Conservation (phyloP, 2,888 invertebrate genomes). For the Nomada lathburiana region DNA sequence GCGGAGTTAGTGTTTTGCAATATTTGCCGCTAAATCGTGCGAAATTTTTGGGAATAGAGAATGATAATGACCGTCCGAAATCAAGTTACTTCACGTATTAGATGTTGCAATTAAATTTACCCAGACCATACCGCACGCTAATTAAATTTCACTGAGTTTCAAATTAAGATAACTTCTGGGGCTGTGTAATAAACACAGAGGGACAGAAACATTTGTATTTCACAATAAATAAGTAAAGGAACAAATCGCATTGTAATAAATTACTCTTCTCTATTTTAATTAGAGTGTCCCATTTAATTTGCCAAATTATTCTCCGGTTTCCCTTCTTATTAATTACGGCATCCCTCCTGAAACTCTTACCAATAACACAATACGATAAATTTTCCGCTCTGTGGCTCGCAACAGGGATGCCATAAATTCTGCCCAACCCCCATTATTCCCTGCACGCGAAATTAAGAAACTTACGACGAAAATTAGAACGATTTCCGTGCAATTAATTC, state of each 20-base stretch:
- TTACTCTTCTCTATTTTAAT: not conserved
- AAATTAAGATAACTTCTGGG: not conserved
- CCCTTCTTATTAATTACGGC: conserved; percentile 2
- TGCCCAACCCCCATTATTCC: conserved; percentile 14
- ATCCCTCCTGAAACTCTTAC: not conserved
- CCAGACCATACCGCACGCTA: not conserved
- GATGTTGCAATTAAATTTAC: conserved; percentile 2
- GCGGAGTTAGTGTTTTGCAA: too few relatives aligned
- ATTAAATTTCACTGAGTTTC: not conserved
- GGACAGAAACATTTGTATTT: too few relatives aligned
- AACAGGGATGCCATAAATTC: conserved; percentile 33
- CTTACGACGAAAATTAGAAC: not conserved
- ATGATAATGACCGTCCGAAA: not conserved
- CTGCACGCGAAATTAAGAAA: not conserved
- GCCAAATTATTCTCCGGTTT: not conserved
- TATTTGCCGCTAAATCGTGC: not conserved
- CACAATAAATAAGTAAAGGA: too few relatives aligned
- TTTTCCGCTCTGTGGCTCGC: conserved; percentile 3
- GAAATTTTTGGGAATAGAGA: conserved; percentile 11
- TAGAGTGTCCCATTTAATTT: not conserved
- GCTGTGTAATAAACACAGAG: not conserved
- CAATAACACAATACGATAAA: conserved; percentile 33
- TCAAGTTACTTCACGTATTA: not conserved
- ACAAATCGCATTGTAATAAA: too few relatives aligned
- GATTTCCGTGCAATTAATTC: conserved; percentile 12